A percentile compares a stretch with the other conserved stretches of the same genome.
Conservation (phyloP, 2,888 invertebrate species). For the Tinea trinotella region DNA sequence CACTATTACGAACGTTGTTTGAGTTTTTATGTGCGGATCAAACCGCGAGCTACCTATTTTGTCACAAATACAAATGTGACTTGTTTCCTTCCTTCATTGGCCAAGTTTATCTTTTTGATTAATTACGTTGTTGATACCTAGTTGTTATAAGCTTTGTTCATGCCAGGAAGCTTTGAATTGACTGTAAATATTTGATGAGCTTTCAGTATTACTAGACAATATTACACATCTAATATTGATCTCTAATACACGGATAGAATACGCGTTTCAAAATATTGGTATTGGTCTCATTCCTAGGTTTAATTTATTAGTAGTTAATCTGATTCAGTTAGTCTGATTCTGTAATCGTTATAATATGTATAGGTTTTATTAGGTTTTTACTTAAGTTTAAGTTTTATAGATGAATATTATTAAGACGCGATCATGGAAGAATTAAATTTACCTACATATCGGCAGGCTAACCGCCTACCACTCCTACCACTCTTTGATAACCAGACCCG, state of each 20-base stretch:
- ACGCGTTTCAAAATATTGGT: not conserved
- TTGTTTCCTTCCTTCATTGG: slow-evolving; percentile 69
- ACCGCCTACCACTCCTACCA: too few relatives aligned
- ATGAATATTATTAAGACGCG: too few relatives aligned
- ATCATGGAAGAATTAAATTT: too few relatives aligned
- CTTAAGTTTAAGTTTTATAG: too few relatives aligned
- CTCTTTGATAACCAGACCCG: too few relatives aligned
- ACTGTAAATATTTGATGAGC: slow-evolving; percentile 7
- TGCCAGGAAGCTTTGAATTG: slow-evolving; percentile 1
- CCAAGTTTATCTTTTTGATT: slow-evolving; percentile 66
- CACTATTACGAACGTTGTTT: slow-evolving; percentile 34
- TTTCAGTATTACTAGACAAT: slow-evolving; percentile 3
- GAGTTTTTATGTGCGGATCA: slow-evolving; percentile 71
- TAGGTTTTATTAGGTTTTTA: too few relatives aligned
- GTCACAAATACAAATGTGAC: slow-evolving; percentile 71
- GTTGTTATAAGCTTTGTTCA: not conserved
- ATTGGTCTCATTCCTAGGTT: not conserved
- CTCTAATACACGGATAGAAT: not conserved
- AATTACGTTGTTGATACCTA: slow-evolving; percentile 35
- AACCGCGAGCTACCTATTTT: slow-evolving; percentile 63
- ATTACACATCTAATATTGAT: slow-evolving; percentile 7
- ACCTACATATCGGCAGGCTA: too few relatives aligned
- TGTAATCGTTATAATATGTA: not conserved
- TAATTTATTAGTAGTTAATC: not conserved
- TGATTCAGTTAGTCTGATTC: not conserved